Evolutionary conservation across 2,888 invertebrate species (phyloP).

Genomic region (Neoitamus cyanurus): DNA sequence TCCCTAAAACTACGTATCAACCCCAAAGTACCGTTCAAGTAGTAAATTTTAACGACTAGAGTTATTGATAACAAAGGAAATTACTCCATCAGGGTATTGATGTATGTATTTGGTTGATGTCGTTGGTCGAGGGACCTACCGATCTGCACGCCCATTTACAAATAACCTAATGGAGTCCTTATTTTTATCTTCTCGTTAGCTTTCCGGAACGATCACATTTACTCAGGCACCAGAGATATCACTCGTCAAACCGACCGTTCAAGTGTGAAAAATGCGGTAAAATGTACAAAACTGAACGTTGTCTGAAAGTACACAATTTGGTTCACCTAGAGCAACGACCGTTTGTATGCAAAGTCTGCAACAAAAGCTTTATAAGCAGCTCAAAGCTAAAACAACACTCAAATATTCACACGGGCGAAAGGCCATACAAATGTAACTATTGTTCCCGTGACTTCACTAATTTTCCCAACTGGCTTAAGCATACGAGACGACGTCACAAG

Average conservation of each 20-base stretch:
- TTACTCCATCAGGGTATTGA: no score
- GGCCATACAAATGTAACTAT: conserved; percentile 71
- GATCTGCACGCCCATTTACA: no score
- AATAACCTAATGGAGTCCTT: no score
- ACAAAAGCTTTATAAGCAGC: conserved; percentile 71
- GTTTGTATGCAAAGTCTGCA: conserved; percentile 69
- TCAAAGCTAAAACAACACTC: conserved; percentile 72
- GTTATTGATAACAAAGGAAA: no score
- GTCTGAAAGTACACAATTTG: conserved; percentile 70
- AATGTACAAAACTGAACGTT: conserved; percentile 70
- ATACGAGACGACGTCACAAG: conserved; percentile 70
- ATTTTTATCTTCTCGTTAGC: conserved; percentile 52
- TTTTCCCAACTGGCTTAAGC: conserved; percentile 72
- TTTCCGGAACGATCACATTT: conserved; percentile 66
- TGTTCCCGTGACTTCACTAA: conserved; percentile 72
- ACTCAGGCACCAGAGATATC: conserved; percentile 66
- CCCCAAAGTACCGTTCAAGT: no score
- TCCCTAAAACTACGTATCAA: no score
- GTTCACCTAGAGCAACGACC: conserved; percentile 70
- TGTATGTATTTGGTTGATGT: no score
- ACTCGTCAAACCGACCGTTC: conserved; percentile 64
- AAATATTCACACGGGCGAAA: conserved; percentile 71
- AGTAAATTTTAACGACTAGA: no score
- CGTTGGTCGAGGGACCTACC: no score
- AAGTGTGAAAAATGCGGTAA: conserved; percentile 66